Base-by-base conservation (phyloP, 92 coral and sea anemone species). In the Plumapathes pennacea region DNA sequence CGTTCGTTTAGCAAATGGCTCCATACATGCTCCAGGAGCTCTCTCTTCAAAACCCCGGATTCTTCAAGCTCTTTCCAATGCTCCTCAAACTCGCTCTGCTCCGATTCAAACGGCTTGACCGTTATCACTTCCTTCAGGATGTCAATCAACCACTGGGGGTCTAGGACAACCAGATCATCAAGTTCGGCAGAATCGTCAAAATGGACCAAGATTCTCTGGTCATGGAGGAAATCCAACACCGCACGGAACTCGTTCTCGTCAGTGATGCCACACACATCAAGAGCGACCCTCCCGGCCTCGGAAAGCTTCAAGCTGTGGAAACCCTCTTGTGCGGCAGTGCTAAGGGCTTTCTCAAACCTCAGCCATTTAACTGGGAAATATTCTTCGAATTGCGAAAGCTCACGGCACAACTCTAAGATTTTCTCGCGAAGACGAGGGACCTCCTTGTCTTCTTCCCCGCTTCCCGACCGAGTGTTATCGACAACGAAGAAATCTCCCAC, bases 71-170 rank as follows among this genome's bases (percentile, higher is more conserved):
- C 36, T 3, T 25, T 1, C 85, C 85, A 79, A 3, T 13, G 25
- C 0, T 46, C 8, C 2, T 17, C 25, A 4, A 39, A 55, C 1
- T 49, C 38, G 25, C 28, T 26, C 22, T 62, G 48, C 19, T 47
- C 40, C 5, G 32, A 36, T 0, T 44, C 10, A 17, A 58, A 54
- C 1, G 67, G 60, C 44, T 51, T 63, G 14, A 85, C 79, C 0
- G 91, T 85, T 26, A 85, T 67, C 10, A 85, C 62, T 19, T 70
- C 25, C 5, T 64, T 77, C 15, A 85, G 36, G 28, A 72, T 28
- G 58, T 85, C 77, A 17, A 80, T 38, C 32, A 85, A 49, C 86
- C 91, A 85, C 43, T 62, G 77, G 4, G 69, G 56, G 40, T 79
- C 71, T 17, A 85, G 67, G 33, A 85, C 58, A 3, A 85, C 63